Evolutionary conservation across 2,113 vertebrate genomes (phyloP).

Genomic region (Macaca mulatta): DNA sequence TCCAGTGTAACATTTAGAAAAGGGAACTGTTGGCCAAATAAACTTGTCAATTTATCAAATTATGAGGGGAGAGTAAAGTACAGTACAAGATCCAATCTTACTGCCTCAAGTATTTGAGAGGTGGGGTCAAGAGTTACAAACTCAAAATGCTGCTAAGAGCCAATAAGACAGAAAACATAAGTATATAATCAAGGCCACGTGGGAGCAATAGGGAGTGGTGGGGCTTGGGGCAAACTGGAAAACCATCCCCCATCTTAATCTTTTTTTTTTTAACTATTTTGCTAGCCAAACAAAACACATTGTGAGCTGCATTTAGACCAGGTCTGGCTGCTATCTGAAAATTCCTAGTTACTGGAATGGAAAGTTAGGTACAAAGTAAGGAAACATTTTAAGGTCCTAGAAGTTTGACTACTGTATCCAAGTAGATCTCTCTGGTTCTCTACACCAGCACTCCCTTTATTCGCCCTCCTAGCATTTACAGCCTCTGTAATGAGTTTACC

Average conservation of each 20-base stretch:
- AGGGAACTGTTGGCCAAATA: neutral
- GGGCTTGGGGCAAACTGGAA: neutral
- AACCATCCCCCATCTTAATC: neutral
- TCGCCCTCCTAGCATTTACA: neutral
- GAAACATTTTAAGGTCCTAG: neutral
- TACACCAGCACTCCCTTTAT: neutral
- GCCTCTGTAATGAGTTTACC: neutral
- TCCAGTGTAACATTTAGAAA: neutral
- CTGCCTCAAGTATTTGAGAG: neutral
- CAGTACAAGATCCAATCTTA: neutral
- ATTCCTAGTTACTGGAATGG: neutral
- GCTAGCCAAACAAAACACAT: neutral
- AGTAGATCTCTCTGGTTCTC: neutral
- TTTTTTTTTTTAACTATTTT: neutral
- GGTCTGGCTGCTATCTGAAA: neutral
- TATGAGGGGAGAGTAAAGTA: neutral
- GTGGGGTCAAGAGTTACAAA: neutral
- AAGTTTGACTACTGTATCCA: neutral
- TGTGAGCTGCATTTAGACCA: neutral
- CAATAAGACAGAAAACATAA: neutral
- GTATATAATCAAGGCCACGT: neutral
- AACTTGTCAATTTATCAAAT: neutral
- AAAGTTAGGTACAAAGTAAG: neutral
- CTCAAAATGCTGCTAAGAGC: neutral
- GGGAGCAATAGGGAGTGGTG: neutral